Base-by-base conservation (phyloP, 53 echinoderm and acorn worm species). In the Paracentrotus lividus region DNA sequence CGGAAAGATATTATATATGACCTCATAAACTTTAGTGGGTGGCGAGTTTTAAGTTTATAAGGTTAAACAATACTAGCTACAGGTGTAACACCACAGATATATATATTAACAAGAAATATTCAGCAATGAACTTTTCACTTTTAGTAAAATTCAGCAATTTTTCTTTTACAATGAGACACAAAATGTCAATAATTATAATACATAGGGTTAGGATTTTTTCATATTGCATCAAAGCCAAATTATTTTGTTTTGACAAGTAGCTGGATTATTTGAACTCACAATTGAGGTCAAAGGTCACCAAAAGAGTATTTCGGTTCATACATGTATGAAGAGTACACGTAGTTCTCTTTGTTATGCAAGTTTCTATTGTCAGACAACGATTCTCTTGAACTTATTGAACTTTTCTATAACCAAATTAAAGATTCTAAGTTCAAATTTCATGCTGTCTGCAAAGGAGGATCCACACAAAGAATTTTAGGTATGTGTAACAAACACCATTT, bases 21-120 rank as follows among this genome's bases (percentile, higher is more conserved):
- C 81, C 81, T 8, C 15, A 81, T 81, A 45, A 81, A 81, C 81
- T 81, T 26, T n/a, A n/a, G 81, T 81, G 27, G 81, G 81, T 3
- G 36, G n/a, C 6, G n/a, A 9, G 81, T 72, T 72, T n/a, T 72
- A 36, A n/a, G n/a, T n/a, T 2, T 72, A 38, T 20, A 72, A 32
- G 32, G 9, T 5, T 36, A 69, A 20, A 12, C 40, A 72, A 36
- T 72, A 16, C n/a, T 13, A 26, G 20, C 47, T n/a, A 47, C 81
- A 81, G 81, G 81, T 81, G 81, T 16, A 38, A 38, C 42, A 76
- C 31, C 42, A 47, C 8, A n/a, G n/a, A n/a, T n/a, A n/a, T n/a
- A n/a, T n/a, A n/a, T n/a, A n/a, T n/a, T n/a, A n/a, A 45, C 47
- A 12, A 2, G 26, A 49, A 81, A 2, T 13, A 69, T 27, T 64